These are phyloP conservation scores for Conus canariensis DNA, from an alignment of 2,888 invertebrate species.

Conservation along the genomic window DNA sequence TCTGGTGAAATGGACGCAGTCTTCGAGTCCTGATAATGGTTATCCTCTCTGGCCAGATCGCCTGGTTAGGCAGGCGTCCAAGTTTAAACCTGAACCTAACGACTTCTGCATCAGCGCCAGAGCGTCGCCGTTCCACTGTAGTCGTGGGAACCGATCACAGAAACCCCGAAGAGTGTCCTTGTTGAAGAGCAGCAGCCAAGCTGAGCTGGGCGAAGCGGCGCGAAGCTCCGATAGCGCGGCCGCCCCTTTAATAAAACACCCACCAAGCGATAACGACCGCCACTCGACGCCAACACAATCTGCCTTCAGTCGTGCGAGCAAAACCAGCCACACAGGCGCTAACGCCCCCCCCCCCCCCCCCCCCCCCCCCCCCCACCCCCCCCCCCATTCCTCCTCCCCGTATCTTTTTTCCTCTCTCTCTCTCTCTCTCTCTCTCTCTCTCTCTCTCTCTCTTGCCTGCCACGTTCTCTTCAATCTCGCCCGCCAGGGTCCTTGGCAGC, in stretches of 20 bases:
- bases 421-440: neutral
- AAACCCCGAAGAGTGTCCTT: no score
- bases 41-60: no score
- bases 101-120: no score
- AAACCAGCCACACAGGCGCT: constrained; percentile 14
- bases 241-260: neutral
- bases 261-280: constrained; percentile 3
- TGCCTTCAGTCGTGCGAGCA: constrained; percentile 16
- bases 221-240: neutral
- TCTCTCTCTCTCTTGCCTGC: neutral
- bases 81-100: no score
- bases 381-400: neutral
- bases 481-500: neutral
- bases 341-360: neutral
- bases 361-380: neutral
- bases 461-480: constrained; percentile 17
- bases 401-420: neutral
- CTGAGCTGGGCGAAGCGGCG: no score
- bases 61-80: no score
- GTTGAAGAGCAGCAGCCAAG: no score
- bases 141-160: no score
- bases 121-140: no score
- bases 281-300: constrained; percentile 25
- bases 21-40: no score
- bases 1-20: no score